These are phyloP conservation scores for Poecilia velifera DNA, from an alignment of 2,797 vertebrate genomes.

Conservation along the genomic window DNA sequence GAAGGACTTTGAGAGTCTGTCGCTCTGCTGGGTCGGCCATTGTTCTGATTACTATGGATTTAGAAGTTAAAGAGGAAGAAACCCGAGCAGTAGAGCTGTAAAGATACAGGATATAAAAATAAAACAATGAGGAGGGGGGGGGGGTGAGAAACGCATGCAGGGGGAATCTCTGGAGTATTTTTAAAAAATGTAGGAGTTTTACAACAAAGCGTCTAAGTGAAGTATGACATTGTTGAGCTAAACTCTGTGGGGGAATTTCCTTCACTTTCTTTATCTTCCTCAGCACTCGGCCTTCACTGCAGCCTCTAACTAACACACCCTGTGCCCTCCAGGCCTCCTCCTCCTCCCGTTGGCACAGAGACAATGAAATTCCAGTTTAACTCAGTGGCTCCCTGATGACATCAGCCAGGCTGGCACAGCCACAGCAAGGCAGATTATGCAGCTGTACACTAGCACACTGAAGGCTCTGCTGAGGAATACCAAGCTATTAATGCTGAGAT, in stretches of 20 bases:
- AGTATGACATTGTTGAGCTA: not conserved
- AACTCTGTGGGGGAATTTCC: not conserved
- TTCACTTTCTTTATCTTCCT: not conserved
- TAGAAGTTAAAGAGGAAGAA: not conserved
- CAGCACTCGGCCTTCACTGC: constrained; percentile 28
- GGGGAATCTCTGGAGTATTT: not conserved
- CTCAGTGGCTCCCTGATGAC: constrained; percentile 50
- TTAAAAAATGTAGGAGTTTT: not conserved
- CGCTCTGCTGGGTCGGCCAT: not conserved
- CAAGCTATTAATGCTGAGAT: constrained; percentile 30
- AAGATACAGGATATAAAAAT: not conserved
- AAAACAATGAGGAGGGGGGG: not conserved
- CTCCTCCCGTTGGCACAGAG: constrained; percentile 45
- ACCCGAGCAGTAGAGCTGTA: not conserved
- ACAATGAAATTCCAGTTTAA: constrained; percentile 63
- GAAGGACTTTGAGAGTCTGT: constrained; percentile 6
- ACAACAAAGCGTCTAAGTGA: not conserved
- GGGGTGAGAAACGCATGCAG: not conserved
- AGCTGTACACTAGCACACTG: constrained; percentile 23
- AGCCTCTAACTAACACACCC: constrained; percentile 26
- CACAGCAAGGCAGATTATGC: constrained; percentile 23
- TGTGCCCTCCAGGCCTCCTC: constrained; percentile 4
- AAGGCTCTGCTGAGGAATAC: constrained; percentile 36
- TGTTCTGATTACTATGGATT: not conserved
- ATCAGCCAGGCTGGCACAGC: constrained; percentile 49